These are phyloP conservation scores for Tragelaphus eurycerus DNA, from an alignment of 2,797 vertebrate genomes.

Conservation along the genomic window DNA sequence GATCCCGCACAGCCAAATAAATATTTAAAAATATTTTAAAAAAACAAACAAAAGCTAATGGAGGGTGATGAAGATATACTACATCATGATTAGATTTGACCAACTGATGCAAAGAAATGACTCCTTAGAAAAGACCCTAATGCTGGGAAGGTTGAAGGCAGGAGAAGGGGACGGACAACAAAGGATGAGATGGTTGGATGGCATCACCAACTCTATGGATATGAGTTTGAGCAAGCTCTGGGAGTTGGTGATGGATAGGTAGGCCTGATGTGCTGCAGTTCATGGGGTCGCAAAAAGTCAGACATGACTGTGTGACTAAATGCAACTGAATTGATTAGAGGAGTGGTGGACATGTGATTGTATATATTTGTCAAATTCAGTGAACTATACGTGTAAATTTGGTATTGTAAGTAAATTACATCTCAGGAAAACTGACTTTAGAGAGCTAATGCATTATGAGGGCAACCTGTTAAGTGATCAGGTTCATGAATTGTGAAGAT, in stretches of 20 bases:
- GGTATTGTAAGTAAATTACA: not conserved
- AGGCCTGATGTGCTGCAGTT: not conserved
- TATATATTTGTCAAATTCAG: not conserved
- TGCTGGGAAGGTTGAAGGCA: not conserved
- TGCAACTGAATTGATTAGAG: not conserved
- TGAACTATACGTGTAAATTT: not conserved
- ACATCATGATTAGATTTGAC: not conserved
- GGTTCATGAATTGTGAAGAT: not conserved
- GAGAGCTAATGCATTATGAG: not conserved
- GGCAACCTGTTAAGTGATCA: conserved; percentile 19
- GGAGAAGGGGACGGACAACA: not conserved
- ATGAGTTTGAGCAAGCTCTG: not conserved
- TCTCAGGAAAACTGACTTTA: conserved; percentile 16
- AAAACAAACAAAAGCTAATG: not conserved
- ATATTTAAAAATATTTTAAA: not conserved
- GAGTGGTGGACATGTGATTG: not conserved
- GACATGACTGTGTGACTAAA: not conserved
- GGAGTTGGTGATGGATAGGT: not conserved
- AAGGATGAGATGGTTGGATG: not conserved
- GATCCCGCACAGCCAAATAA: not conserved
- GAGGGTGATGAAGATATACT: not conserved
- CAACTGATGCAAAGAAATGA: not conserved
- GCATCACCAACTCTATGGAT: not conserved
- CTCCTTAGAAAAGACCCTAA: not conserved
- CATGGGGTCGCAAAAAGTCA: not conserved